phyloP scores from a whole-genome alignment of 2,797 vertebrate genomes.

The Acanthurus lineatus region DNA sequence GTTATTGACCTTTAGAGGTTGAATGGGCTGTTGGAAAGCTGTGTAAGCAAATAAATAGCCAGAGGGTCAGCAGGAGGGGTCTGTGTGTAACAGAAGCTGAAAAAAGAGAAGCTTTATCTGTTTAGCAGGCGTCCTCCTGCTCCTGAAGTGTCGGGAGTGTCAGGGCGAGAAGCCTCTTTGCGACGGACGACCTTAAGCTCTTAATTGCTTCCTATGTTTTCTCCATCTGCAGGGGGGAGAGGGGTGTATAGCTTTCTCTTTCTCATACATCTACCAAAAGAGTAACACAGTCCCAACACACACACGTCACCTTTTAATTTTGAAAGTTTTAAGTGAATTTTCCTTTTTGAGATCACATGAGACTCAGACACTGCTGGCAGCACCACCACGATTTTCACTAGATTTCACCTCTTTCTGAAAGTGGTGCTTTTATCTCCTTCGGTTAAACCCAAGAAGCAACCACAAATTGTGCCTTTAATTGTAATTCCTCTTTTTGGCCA shows the following conservation, averaged over 20 bases:
- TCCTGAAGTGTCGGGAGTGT: slow-evolving; percentile 65
- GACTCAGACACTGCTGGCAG: neutral
- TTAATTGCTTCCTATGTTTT: slow-evolving; percentile 90
- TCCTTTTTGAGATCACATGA: neutral
- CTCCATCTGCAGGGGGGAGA: slow-evolving; percentile 83
- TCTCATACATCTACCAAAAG: slow-evolving; percentile 6
- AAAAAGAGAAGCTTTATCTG: slow-evolving; percentile 83
- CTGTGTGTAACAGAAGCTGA: slow-evolving; percentile 78
- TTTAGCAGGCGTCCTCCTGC: slow-evolving; percentile 86
- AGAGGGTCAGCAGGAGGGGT: slow-evolving; percentile 67
- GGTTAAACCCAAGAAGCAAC: neutral
- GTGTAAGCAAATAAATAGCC: slow-evolving; percentile 90
- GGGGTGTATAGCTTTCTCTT: slow-evolving; percentile 64
- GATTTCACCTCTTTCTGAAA: neutral
- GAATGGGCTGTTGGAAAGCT: slow-evolving; percentile 81
- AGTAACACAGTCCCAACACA: neutral
- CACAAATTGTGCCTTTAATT: neutral
- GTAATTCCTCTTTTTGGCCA: too few species aligned
- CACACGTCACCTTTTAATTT: neutral
- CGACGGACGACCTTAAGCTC: slow-evolving; percentile 78
- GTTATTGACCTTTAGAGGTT: slow-evolving; percentile 82
- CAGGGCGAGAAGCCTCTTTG: slow-evolving; percentile 69
- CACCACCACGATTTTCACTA: neutral
- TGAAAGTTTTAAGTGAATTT: neutral
- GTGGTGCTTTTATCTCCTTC: neutral